Evolutionary conservation across 2,888 invertebrate genomes (phyloP).

Genomic region (Cybosia mesomella): DNA sequence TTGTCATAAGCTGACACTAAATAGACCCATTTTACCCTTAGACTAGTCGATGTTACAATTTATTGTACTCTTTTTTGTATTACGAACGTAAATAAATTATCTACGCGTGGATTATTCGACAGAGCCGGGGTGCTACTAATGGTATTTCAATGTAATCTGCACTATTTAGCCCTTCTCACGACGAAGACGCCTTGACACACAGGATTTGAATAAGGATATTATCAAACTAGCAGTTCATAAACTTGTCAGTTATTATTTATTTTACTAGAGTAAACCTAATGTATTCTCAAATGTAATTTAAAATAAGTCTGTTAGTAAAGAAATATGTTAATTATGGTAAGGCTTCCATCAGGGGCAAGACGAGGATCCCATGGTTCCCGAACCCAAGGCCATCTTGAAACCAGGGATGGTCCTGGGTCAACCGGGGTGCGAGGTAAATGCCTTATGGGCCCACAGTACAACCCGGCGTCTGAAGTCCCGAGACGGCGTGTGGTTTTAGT

Average conservation of each 20-base stretch:
- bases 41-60: neutral
- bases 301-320: too few species aligned
- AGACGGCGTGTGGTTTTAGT: too few species aligned
- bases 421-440: too few species aligned
- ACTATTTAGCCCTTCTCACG: constrained; percentile 72
- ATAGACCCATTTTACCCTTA: neutral
- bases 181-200: constrained; percentile 52
- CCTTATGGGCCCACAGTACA: too few species aligned
- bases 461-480: too few species aligned
- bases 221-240: constrained; percentile 17
- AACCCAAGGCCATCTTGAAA: too few species aligned
- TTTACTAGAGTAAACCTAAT: neutral
- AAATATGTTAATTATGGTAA: too few species aligned
- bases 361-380: too few species aligned
- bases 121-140: constrained; percentile 64
- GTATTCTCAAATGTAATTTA: too few species aligned
- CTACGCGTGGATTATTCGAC: constrained; percentile 59
- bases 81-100: constrained; percentile 54
- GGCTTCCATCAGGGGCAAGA: too few species aligned
- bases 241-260: neutral
- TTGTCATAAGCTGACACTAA: neutral
- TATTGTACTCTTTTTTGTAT: constrained; percentile 16
- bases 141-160: constrained; percentile 82
- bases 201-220: constrained; percentile 64
- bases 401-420: too few species aligned